A percentile compares a stretch with the other conserved stretches of the same genome.
These are phyloP conservation scores for Yasuhikotakia modesta DNA, from an alignment of 2,797 vertebrate genomes.

Conservation along the genomic window DNA sequence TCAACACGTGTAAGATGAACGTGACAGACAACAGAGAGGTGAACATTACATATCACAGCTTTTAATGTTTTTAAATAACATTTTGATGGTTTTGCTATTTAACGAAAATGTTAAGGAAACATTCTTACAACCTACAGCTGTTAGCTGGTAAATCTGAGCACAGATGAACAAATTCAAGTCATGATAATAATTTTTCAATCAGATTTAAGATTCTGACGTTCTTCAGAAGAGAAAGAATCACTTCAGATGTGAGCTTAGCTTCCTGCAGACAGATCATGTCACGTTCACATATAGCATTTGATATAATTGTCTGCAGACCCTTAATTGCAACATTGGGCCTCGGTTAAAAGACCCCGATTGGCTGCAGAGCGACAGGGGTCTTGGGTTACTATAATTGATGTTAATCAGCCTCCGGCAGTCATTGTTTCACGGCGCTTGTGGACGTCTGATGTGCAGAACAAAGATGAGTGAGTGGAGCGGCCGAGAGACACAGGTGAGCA, in stretches of 20 bases:
- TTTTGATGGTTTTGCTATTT: no score
- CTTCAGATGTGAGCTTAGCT: background rate
- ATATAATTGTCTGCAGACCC: conserved; percentile 20
- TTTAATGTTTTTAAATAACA: no score
- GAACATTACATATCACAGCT: no score
- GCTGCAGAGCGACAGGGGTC: conserved; percentile 37
- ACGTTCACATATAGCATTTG: background rate
- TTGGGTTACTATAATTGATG: conserved; percentile 71
- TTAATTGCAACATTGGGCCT: background rate
- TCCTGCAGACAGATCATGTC: background rate
- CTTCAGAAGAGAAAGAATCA: background rate
- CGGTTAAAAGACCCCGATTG: background rate
- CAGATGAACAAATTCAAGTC: conserved; percentile 33
- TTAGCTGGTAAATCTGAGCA: conserved; percentile 43
- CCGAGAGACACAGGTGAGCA: conserved; percentile 16
- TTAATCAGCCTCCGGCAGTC: conserved; percentile 69
- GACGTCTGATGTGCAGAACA: conserved; percentile 56
- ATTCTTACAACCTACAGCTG: conserved; percentile 61
- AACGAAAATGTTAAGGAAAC: no score
- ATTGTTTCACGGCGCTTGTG: conserved; percentile 72
- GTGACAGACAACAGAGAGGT: no score
- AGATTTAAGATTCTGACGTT: no score
- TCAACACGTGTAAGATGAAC: no score
- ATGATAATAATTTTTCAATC: background rate
- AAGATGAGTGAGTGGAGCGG: conserved; percentile 65